Percentiles rank a stretch among this genome's conserved stretches.
Conservation (phyloP, 2,113 vertebrate genomes). For the Misgurnus mizolepis region DNA sequence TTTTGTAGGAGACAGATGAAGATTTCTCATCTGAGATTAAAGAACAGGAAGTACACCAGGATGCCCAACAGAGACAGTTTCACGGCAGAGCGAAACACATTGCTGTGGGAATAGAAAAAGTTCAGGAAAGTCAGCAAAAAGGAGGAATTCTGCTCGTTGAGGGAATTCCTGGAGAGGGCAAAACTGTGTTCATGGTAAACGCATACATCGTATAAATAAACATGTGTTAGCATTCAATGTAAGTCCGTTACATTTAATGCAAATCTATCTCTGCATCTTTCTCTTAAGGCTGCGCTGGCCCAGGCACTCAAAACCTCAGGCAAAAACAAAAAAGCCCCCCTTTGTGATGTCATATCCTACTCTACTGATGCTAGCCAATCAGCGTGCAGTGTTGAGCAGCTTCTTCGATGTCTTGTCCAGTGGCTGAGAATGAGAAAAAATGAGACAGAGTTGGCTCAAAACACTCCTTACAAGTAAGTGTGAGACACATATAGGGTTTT, state of each 20-base stretch:
- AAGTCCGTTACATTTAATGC: neutral
- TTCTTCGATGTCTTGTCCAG: slow-evolving; percentile 75
- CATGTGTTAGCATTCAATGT: neutral
- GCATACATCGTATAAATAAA: too few relatives aligned
- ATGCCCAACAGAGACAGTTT: slow-evolving; percentile 69
- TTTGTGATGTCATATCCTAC: slow-evolving; percentile 77
- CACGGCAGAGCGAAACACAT: slow-evolving; percentile 73
- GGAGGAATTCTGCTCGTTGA: slow-evolving; percentile 77
- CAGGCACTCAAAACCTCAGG: slow-evolving; percentile 63
- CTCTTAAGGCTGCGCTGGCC: slow-evolving; percentile 71
- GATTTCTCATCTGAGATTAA: slow-evolving; percentile 52
- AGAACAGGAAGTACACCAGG: slow-evolving; percentile 77
- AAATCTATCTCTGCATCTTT: neutral
- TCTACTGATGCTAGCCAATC: slow-evolving; percentile 80
- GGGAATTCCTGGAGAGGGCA: slow-evolving; percentile 79
- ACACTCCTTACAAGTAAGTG: slow-evolving; percentile 74
- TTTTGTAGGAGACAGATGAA: slow-evolving; percentile 58
- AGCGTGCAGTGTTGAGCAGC: slow-evolving; percentile 71
- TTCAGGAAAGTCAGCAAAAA: slow-evolving; percentile 63
- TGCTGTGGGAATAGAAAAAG: slow-evolving; percentile 49
- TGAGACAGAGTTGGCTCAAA: slow-evolving; percentile 56
- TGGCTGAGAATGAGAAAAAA: slow-evolving; percentile 67
- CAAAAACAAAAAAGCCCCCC: slow-evolving; percentile 49
- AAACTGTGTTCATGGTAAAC: slow-evolving; percentile 81
- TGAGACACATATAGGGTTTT: too few relatives aligned